Percentiles rank a stretch among this genome's conserved stretches.
Conservation (phyloP, 2,888 invertebrate genomes). For the Camponotus fellah region DNA sequence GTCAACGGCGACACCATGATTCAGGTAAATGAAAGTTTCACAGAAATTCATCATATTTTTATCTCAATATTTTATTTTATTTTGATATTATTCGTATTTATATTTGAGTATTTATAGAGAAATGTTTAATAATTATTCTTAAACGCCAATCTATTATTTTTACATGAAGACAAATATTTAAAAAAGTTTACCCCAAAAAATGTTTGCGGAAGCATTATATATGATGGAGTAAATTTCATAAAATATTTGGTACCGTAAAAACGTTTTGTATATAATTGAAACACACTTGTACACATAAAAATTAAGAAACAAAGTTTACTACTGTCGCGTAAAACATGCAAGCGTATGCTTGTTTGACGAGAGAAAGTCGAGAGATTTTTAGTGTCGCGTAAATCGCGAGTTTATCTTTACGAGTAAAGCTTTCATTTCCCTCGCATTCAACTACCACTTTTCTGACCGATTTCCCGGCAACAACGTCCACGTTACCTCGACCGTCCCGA, state of each 20-base stretch:
- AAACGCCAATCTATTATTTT: constrained; percentile 6
- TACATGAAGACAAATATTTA: background rate
- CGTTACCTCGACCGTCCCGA: constrained; percentile 31
- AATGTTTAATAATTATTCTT: background rate
- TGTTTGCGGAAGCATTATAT: background rate
- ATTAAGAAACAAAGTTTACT: background rate
- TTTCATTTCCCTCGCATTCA: constrained; percentile 28
- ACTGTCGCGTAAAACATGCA: background rate
- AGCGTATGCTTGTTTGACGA: background rate
- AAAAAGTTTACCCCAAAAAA: background rate
- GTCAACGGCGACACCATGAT: constrained; percentile 86
- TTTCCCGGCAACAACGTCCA: constrained; percentile 55
- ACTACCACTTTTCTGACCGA: constrained; percentile 62
- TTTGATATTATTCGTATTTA: background rate
- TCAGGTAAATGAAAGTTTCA: constrained; percentile 87
- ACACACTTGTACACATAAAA: background rate
- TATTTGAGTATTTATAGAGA: constrained; percentile 4
- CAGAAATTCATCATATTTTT: background rate
- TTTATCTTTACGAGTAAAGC: constrained; percentile 12
- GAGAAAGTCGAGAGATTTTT: background rate
- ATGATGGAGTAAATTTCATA: background rate
- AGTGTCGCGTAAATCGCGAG: constrained; percentile 17
- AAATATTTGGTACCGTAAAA: background rate
- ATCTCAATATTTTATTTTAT: background rate
- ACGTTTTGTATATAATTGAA: background rate